A percentile compares a stretch with the other conserved stretches of the same genome.
phyloP scores from a whole-genome alignment of 1,140 invertebrate species.

The Drosophila saltans region DNA sequence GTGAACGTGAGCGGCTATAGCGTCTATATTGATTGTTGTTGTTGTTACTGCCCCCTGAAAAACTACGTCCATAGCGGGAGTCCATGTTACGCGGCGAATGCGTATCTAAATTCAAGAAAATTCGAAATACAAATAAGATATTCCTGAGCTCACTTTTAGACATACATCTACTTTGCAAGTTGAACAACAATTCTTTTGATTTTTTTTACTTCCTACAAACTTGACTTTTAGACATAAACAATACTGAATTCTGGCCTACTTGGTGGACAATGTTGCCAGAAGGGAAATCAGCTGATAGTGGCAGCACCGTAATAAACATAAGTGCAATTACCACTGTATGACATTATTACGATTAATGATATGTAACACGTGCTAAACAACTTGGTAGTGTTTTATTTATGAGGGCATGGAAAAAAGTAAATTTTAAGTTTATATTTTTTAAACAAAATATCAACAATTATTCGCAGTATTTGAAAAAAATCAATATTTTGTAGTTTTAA shows the following conservation, averaged over 20 bases:
- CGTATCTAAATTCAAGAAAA: not conserved
- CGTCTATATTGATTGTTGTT: conserved; percentile 47
- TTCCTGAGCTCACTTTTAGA: not conserved
- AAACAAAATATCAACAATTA: too few relatives aligned
- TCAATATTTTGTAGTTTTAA: too few relatives aligned
- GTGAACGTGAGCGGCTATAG: conserved; percentile 64
- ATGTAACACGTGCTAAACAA: too few relatives aligned
- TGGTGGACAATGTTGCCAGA: not conserved
- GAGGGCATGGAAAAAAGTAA: too few relatives aligned
- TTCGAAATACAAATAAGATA: not conserved
- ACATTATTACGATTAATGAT: not conserved
- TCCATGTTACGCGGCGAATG: conserved; percentile 50
- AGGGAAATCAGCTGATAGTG: not conserved
- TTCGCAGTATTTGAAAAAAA: too few relatives aligned
- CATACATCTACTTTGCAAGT: not conserved
- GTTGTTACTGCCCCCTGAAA: conserved; percentile 44
- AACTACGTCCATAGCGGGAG: conserved; percentile 60
- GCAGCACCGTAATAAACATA: not conserved
- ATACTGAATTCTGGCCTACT: conserved; percentile 6
- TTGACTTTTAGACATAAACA: not conserved
- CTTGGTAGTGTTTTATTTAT: too few relatives aligned
- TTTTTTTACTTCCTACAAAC: not conserved
- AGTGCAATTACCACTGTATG: not conserved
- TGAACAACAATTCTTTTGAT: not conserved
- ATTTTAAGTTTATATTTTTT: too few relatives aligned